phyloP scores from a whole-genome alignment of 2,888 invertebrate genomes.

The Chaitophorus viminalis region DNA sequence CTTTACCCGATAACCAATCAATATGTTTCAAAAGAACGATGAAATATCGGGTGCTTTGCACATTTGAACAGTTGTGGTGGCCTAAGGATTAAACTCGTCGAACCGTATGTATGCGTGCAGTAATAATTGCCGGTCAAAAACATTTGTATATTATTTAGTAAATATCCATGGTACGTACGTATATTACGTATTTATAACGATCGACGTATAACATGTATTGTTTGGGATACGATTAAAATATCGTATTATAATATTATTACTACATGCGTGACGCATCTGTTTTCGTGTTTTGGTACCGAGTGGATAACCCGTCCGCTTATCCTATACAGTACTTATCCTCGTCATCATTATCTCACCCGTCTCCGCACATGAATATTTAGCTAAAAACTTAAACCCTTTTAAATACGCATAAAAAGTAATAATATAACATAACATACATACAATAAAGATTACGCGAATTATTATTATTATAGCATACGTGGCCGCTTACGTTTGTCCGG shows the following conservation, averaged over 20 bases:
- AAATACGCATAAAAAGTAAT: neutral
- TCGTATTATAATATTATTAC: neutral
- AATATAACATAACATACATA: neutral
- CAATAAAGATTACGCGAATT: too few relatives aligned
- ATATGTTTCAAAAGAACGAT: too few relatives aligned
- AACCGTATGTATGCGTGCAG: neutral
- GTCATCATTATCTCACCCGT: neutral
- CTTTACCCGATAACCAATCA: too few relatives aligned
- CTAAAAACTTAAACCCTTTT: neutral
- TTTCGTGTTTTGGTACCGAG: neutral
- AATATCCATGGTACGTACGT: neutral
- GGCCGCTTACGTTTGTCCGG: neutral
- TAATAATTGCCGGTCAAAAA: neutral
- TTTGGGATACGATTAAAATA: neutral
- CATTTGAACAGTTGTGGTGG: too few relatives aligned
- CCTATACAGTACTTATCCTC: neutral
- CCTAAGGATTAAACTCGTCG: too few relatives aligned
- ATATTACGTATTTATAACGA: neutral
- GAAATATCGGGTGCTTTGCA: neutral
- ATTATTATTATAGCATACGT: too few relatives aligned
- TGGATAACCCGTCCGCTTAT: neutral
- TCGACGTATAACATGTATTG: neutral
- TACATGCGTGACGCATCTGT: constrained; percentile 3
- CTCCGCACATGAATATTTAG: neutral
- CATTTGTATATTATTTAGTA: neutral